phyloP scores from a whole-genome alignment of 2,888 invertebrate species.

The Arenicola marina region DNA sequence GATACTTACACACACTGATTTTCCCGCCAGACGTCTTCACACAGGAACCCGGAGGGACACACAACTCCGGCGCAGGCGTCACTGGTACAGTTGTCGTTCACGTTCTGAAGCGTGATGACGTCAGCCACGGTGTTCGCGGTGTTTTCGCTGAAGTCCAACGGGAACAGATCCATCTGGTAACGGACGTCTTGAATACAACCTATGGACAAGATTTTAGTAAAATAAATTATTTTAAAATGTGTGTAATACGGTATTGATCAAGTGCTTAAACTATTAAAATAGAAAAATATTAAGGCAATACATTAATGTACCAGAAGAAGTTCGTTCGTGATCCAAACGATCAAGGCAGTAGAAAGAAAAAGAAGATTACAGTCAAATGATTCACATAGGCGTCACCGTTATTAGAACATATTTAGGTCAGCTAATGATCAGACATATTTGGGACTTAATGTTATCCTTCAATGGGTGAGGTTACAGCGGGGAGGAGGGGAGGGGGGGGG shows the following conservation, averaged over 20 bases:
- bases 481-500: neutral
- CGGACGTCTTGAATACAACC: constrained; percentile 79
- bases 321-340: too few relatives aligned
- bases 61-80: neutral
- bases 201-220: constrained; percentile 64
- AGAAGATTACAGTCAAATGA: too few relatives aligned
- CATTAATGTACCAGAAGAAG: too few relatives aligned
- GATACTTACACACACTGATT: constrained; percentile 1
- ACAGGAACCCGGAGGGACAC: neutral
- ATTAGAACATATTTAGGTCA: too few relatives aligned
- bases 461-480: neutral
- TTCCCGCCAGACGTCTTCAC: neutral
- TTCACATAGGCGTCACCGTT: too few relatives aligned
- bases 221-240: too few relatives aligned
- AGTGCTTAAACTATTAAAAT: too few relatives aligned
- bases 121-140: neutral
- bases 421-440: too few relatives aligned
- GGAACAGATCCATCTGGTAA: constrained; percentile 91
- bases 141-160: constrained; percentile 64
- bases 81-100: neutral
- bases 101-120: neutral
- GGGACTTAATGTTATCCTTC: too few relatives aligned
- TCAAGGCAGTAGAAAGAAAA: too few relatives aligned
- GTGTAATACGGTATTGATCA: too few relatives aligned
- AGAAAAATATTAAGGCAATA: neutral